Base-by-base conservation (phyloP, 2,797 vertebrate genomes). In the Telmatherina bonti region DNA sequence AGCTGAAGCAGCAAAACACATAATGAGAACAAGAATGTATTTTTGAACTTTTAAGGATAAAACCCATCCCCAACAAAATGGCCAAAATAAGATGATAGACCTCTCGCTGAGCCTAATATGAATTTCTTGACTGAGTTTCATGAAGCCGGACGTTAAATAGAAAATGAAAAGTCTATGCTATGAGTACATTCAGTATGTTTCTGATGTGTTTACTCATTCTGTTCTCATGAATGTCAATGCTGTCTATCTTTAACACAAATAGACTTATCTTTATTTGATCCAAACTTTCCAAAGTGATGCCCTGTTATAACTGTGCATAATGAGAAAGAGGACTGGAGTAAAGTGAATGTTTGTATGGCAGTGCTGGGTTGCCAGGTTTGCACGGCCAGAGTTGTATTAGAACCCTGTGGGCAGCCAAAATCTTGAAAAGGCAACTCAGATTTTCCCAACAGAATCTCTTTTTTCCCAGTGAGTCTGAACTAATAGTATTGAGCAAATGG, bases 181-280 rank as follows among this genome's bases (percentile, higher is more conserved):
- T 2, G 35, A 1, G 49, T 45, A 68, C 60, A 62, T 59, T 51
- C 61, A 57, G 43, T 12, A 3, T 13, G 26, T 49, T n/a, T 59
- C 60, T 36, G 63, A 62, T 15, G 55, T 51, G 55, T 35, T 75
- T 64, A 31, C 45, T 72, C 38, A 27, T 35, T 69, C 36, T 56
- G 43, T 72, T 74, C 26, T n/a, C 72, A 53, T 49, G 43, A 31
- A 56, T 35, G 61, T 54, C 55, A 43, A 49, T 43, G 43, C n/a
- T 81, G 75, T 92, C 51, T 67, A 89, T 90, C 70, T 90, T 90
- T 92, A 83, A 91, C 89, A 83, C 65, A 76, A 57, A 69, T 56
- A 72, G 70, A 66, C 81, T 91, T 91, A 93, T 93, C 89, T 93
- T 91, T 93, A 92, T 93, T 92, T 91, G 92, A 94, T 93, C 88